Conservation (phyloP, 1,140 invertebrate species). For the Notospermus geniculatus region DNA sequence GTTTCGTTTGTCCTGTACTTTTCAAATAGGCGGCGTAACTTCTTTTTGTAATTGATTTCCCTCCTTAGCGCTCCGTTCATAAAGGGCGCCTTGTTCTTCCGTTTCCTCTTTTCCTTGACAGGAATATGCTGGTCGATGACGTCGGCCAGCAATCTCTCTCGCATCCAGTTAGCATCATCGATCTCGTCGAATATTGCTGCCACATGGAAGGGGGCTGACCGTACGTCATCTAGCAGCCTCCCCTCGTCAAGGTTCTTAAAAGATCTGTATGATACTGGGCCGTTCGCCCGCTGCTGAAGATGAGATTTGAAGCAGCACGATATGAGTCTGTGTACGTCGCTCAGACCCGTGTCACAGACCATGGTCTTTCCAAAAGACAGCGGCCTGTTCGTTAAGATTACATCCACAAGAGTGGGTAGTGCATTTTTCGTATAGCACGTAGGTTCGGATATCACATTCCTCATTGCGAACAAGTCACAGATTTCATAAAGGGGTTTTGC, state of each 20-base stretch:
- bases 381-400: neutral
- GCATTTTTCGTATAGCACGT: neutral
- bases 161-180: constrained; percentile 8
- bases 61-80: constrained; percentile 21
- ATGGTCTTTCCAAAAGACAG: neutral
- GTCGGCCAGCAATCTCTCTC: constrained; percentile 9
- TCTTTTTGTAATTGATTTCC: constrained; percentile 14
- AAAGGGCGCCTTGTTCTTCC: constrained; percentile 12
- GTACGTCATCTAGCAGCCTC: neutral
- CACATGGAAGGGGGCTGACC: neutral
- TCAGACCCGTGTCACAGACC: neutral
- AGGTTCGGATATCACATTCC: neutral
- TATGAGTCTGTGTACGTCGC: neutral
- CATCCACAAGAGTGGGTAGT: neutral
- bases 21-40: constrained; percentile 5
- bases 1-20: neutral
- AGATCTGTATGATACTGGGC: neutral
- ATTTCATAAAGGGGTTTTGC: neutral
- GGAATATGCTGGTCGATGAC: constrained; percentile 18
- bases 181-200: neutral
- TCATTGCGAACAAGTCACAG: neutral
- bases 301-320: neutral
- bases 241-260: constrained; percentile 5
- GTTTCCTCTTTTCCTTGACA: constrained; percentile 9
- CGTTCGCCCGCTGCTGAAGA: neutral